Evolutionary conservation across 2,797 vertebrate genomes (phyloP), one percentile per base, ranked within the genome.

Genomic region (Craterocephalus amniculus): DNA sequence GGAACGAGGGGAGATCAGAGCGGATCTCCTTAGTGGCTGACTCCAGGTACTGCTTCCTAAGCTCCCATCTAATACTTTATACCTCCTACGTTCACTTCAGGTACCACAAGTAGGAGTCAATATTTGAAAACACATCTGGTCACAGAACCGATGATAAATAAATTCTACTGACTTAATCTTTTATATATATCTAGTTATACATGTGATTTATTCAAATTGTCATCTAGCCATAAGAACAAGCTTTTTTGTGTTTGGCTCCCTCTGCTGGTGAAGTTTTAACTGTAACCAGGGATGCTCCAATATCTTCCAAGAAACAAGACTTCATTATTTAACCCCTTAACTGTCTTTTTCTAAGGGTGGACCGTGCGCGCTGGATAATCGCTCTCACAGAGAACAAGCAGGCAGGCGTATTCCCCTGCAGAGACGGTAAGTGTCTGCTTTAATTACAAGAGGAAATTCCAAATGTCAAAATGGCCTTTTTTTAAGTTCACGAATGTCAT

Each of bases 361-460:
- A 97, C 78, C 92, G 95, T 0, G 97, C 97, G 0, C 94, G 97
- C 0, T 99, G 98, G 98, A 94, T 97, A 4, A 88, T 92, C 0
- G 96, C 96, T 0, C 92, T 99, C 1, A 92, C 86, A 35, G 91
- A 93, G 68, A 76, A 90, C 29, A 96, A 95, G 20, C 85, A 87
- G 60, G 75, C 43, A 0, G 89, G n/a, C 13, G 74, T 34, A 75
- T 60, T 78, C 36, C 68, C 83, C 6, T 91, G 89, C 40, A 96
- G 92, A 85, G 94, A 94, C 65, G 96, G 97, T 98, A 83, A 83
- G 70, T 20, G 5, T 1, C 1, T 10, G 36, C n/a, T 59, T 36
- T 36, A 13, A 78, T 73, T 66, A 45, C 35, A 16, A 2, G 12
- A 3, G 4, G 6, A 11, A 24, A 11, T 36, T 54, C 55, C n/a